Base-by-base conservation (phyloP, 2,113 vertebrate species). In the Glareola pratincola region DNA sequence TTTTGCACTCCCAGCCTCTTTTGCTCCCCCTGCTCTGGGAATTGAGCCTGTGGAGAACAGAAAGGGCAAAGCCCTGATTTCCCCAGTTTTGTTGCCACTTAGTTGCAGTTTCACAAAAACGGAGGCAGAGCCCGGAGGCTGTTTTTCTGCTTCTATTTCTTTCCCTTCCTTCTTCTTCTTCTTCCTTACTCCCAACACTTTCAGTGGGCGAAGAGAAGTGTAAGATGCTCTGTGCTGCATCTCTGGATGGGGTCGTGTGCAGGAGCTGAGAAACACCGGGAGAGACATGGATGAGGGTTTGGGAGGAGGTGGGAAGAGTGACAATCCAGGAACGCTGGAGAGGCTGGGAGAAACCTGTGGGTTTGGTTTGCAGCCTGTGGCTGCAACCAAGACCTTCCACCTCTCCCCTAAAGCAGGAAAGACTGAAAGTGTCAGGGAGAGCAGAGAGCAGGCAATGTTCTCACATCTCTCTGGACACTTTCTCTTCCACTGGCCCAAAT, bases 151-250 rank as follows among this genome's bases (percentile, higher is more conserved):
- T 97, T 62, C 53, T 73, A 3, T 85, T 95, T 89, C 13, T 13
- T 63, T 91, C 13, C 51, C n/a, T 82, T 95, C 89, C 62, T 95
- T 36, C 57, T 92, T 97, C 83, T 95, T 93, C 93, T 66, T 39
- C 57, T 95, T 64, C 30, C 71, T 76, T 47, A 6, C 67, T 75
- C 66, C 83, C 32, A 27, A 6, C 69, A 67, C 69, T 92, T 89
- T 39, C 60, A 81, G 93, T 91, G 88, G 96, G 95, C 4, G 30
- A 88, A 86, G 77, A 26, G n/a, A 63, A 78, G 78, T 34, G 71
- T 66, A 79, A 85, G 91, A 68, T 93, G 47, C 29, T 93, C 92
- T 78, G 71, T 84, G 84, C 83, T 69, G 67, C 30, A 43, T 45
- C 71, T 95, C 72, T 1, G 7, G 2, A 73, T 93, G 84, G 53